Evolutionary conservation across 1,140 invertebrate species (phyloP).

Genomic region (Vollenhovia emeryi): DNA sequence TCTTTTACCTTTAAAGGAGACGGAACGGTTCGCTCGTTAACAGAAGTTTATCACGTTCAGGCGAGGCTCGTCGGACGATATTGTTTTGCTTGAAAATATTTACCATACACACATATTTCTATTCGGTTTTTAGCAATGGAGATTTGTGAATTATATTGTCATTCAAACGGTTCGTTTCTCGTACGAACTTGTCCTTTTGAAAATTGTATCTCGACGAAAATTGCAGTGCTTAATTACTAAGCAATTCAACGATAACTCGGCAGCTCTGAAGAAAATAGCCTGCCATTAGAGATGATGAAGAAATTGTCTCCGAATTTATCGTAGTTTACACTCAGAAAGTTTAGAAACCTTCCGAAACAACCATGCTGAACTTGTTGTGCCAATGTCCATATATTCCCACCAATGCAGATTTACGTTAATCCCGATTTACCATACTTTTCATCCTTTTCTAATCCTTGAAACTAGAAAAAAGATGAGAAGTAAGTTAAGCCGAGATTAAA

Average conservation of each 20-base stretch:
- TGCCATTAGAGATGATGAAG: neutral
- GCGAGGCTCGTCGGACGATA: neutral
- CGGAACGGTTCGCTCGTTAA: neutral
- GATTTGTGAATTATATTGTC: constrained; percentile 8
- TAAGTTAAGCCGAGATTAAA: too few species aligned
- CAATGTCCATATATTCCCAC: too few species aligned
- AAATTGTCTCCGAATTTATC: neutral
- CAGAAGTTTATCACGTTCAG: neutral
- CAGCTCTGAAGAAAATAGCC: neutral
- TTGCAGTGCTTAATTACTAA: neutral
- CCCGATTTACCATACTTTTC: too few species aligned
- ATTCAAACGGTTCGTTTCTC: neutral
- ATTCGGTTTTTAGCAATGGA: neutral
- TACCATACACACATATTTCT: too few species aligned
- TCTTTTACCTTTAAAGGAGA: neutral
- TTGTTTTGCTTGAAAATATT: neutral
- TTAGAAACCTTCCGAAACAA: neutral
- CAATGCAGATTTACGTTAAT: too few species aligned
- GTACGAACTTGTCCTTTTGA: neutral
- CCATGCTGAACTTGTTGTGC: neutral
- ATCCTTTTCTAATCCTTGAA: too few species aligned
- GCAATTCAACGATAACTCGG: neutral
- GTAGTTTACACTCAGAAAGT: neutral
- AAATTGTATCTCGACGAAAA: neutral
- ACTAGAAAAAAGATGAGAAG: too few species aligned